Conservation (phyloP, 23 tunicate species). For the Trididemnum clinides region DNA sequence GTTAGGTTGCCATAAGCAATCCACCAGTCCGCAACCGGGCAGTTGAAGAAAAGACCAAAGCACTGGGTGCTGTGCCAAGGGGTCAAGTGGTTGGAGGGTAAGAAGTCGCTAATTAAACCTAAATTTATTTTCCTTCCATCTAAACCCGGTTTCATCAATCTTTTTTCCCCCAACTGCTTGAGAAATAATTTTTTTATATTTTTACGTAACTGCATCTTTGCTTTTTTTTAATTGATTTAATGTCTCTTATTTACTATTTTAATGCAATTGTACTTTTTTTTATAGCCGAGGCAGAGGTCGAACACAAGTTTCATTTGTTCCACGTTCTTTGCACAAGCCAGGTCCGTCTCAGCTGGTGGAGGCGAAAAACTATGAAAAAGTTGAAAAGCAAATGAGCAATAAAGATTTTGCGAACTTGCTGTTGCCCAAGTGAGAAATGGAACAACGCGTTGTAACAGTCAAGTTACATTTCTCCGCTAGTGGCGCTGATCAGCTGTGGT, state of each 20-base stretch:
- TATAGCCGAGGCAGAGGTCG: constrained; percentile 76
- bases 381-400: constrained; percentile 46
- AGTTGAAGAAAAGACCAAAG: not conserved
- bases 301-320: constrained; percentile 68
- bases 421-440: too few species aligned
- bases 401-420: constrained; percentile 69
- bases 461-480: too few species aligned
- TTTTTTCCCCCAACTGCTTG: too few species aligned
- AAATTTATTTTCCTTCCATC: not conserved
- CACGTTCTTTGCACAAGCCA: constrained; percentile 42
- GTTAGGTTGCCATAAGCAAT: constrained; percentile 94
- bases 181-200: too few species aligned
- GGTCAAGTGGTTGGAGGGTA: constrained; percentile 36
- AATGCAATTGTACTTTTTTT: not conserved
- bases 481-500: too few species aligned
- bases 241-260: not conserved
- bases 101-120: not conserved
- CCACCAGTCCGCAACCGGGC: constrained; percentile 74
- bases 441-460: too few species aligned
- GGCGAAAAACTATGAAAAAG: not conserved
- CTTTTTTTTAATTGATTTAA: not conserved
- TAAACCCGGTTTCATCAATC: too few species aligned
- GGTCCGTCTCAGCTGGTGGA: not conserved
- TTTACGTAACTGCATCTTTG: too few species aligned
- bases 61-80: constrained; percentile 35